Percentiles rank a stretch among this genome's conserved stretches.
phyloP scores from a whole-genome alignment of 2,113 vertebrate species.

The Pituophis catenifer region DNA sequence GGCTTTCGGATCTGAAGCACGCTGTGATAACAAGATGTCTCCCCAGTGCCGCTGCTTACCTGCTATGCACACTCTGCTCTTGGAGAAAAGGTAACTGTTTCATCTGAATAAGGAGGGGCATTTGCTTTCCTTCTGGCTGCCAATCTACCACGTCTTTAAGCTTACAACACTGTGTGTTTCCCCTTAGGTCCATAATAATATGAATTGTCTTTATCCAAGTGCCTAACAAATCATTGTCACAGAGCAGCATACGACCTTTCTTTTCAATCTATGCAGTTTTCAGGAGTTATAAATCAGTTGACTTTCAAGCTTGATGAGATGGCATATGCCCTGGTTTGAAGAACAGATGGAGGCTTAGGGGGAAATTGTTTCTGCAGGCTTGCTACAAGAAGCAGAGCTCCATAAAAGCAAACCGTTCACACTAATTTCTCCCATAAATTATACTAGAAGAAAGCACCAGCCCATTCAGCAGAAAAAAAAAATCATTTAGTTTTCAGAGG shows the following conservation, averaged over 20 bases:
- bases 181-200: constrained; percentile 54
- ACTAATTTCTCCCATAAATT: constrained; percentile 82
- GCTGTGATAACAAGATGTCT: constrained; percentile 24
- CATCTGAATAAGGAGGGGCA: constrained; percentile 35
- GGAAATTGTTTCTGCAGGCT: constrained; percentile 79
- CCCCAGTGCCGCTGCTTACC: neutral
- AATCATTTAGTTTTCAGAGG: constrained; percentile 71
- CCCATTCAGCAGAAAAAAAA: constrained; percentile 72
- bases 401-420: constrained; percentile 74
- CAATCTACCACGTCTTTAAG: constrained; percentile 47
- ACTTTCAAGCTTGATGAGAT: constrained; percentile 75
- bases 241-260: constrained; percentile 68
- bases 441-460: constrained; percentile 68
- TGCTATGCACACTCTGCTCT: neutral
- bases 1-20: constrained; percentile 6
- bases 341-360: constrained; percentile 84
- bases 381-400: constrained; percentile 74
- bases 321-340: constrained; percentile 80
- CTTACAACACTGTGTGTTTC: constrained; percentile 50
- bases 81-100: constrained; percentile 21
- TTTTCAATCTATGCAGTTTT: constrained; percentile 72
- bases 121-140: constrained; percentile 53
- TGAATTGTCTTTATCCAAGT: constrained; percentile 68
- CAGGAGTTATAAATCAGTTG: constrained; percentile 77
- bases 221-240: constrained; percentile 74